Evolutionary conservation across 2,113 vertebrate species (phyloP), one percentile per base, ranked within the genome.

Genomic region (Gadus chalcogrammus): DNA sequence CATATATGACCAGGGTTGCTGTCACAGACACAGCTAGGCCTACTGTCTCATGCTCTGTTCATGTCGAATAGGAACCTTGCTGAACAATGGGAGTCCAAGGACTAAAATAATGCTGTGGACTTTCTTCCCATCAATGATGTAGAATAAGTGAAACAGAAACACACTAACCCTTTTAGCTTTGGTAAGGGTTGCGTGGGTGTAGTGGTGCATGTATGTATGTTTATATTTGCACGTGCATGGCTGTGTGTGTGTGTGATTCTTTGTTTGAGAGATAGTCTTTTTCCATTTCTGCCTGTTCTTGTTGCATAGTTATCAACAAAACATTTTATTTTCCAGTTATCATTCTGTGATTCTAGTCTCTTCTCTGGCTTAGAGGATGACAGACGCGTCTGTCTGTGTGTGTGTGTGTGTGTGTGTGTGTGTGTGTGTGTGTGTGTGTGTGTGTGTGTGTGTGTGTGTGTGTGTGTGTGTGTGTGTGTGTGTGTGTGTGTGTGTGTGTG

Each of bases 101-200:
- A 55, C 53, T 55, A 1, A 83, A 86, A 90, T 90, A 91, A 88
- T 88, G 84, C 78, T 81, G 63, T 86, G 84, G 76, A 85, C 65
- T 84, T 78, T 77, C 86, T 67, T 77, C 77, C 91, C 84, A 91
- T 92, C 85, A 87, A 92, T 91, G 89, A 93, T 92, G 89, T 66
- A 93, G 81, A 79, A 83, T 74, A 88, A 73, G 69, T 85, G 91
- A 90, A 90, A 89, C 79, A 87, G 83, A 88, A 82, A 91, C 91
- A 92, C 78, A 86, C 83, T 81, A 88, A 90, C 81, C 82, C 90
- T 91, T 88, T 92, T 88, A 90, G 87, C 81, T 73, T 31, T 17
- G 27, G 22, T 7, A 15, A n/a, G 58, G 15, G 27, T 9, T 63
- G 61, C 24, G 22, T 15, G 61, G 11, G 65, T n/a, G 28, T 28